These are phyloP conservation scores for Todiramphus chloris DNA, from an alignment of 2,113 vertebrate species.

Conservation along the genomic window DNA sequence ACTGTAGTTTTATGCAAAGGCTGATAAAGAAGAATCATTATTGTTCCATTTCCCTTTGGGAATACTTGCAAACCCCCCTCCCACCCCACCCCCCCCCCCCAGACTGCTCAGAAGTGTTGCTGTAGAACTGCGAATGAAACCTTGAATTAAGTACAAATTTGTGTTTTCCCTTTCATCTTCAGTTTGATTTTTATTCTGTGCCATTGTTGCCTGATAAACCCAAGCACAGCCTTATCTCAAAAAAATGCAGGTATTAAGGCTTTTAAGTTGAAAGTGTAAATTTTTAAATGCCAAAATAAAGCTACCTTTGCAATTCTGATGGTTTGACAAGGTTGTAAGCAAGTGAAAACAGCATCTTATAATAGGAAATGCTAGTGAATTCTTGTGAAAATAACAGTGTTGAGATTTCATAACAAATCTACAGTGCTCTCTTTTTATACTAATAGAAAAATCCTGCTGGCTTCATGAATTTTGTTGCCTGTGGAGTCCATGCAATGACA, in stretches of 20 bases:
- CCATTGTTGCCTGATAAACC: neutral
- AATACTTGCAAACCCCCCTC: neutral
- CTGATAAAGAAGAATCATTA: neutral
- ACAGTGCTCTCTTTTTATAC: neutral
- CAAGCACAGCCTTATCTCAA: neutral
- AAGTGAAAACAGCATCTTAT: neutral
- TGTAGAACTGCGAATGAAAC: neutral
- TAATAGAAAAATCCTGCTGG: neutral
- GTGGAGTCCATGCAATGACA: neutral
- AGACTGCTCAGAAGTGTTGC: neutral
- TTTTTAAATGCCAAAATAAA: neutral
- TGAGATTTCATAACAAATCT: neutral
- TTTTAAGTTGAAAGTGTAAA: neutral
- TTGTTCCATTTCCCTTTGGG: neutral
- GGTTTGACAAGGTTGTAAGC: neutral
- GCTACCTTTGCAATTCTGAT: neutral
- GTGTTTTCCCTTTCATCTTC: neutral
- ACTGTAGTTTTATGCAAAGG: neutral
- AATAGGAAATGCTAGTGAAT: neutral
- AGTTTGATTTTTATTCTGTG: neutral
- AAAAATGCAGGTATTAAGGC: neutral
- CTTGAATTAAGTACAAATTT: neutral
- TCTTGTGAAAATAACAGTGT: neutral
- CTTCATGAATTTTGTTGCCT: neutral
- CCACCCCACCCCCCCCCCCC: too few relatives aligned